A percentile compares a stretch with the other conserved stretches of the same genome.
Conservation (phyloP, 2,113 vertebrate genomes). For the Elephas maximus region DNA sequence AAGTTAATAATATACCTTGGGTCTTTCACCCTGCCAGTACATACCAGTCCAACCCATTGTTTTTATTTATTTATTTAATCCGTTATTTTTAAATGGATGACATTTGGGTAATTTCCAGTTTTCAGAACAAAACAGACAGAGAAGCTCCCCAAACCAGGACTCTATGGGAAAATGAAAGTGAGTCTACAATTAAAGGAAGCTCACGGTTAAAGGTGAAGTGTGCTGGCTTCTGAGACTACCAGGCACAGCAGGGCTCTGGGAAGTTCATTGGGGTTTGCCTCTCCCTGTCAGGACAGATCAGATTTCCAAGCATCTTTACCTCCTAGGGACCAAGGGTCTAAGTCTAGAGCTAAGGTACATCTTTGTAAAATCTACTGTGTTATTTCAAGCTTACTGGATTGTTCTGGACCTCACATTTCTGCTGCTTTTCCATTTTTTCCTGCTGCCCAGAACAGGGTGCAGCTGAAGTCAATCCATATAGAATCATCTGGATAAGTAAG, state of each 20-base stretch:
- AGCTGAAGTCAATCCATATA: background rate
- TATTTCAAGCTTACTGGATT: conserved; percentile 49
- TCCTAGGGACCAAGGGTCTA: conserved; percentile 51
- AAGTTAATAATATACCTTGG: background rate
- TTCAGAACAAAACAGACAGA: conserved; percentile 82
- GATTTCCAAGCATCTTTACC: conserved; percentile 64
- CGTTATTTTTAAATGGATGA: background rate
- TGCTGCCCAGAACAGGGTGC: background rate
- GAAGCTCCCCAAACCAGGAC: conserved; percentile 74
- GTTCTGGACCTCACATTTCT: conserved; percentile 19
- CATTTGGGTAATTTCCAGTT: conserved; percentile 71
- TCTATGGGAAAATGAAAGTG: conserved; percentile 86
- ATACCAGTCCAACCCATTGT: background rate
- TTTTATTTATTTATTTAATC: background rate
- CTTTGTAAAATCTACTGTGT: conserved; percentile 57
- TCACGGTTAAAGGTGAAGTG: conserved; percentile 87
- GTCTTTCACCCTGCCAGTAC: background rate
- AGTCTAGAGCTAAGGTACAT: conserved; percentile 44
- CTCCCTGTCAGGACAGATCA: conserved; percentile 77
- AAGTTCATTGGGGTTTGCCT: conserved; percentile 83
- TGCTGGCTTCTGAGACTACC: conserved; percentile 81
- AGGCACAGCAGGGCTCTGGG: conserved; percentile 82
- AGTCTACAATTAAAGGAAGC: conserved; percentile 88
- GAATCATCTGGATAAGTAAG: background rate
- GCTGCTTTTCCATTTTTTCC: conserved; percentile 43